These are phyloP conservation scores for Cyprinella venusta DNA, from an alignment of 2,797 vertebrate genomes.

Conservation along the genomic window DNA sequence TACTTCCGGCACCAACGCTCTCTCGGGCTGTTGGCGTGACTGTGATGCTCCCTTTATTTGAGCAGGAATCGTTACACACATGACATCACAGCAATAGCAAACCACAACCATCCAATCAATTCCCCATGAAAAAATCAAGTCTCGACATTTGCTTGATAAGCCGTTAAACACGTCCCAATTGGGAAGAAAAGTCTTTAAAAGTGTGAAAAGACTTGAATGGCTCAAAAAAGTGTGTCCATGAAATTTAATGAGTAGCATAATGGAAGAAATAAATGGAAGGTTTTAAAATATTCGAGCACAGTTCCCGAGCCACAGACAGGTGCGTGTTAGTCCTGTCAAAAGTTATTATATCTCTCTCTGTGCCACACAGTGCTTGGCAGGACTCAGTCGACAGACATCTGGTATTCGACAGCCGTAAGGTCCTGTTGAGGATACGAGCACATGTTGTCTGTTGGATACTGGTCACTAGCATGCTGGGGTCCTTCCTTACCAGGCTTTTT, in stretches of 20 bases:
- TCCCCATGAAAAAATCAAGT: too few relatives aligned
- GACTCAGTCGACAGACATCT: background rate
- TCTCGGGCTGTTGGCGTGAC: too few relatives aligned
- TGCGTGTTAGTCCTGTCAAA: background rate
- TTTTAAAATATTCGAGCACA: background rate
- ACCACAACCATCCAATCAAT: too few relatives aligned
- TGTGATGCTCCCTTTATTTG: too few relatives aligned
- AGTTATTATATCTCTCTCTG: background rate
- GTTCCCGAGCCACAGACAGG: background rate
- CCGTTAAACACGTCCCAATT: too few relatives aligned
- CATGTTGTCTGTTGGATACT: background rate
- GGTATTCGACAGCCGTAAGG: background rate
- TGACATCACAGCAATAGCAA: too few relatives aligned
- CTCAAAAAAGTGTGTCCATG: background rate
- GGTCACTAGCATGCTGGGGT: background rate
- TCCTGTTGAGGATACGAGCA: background rate
- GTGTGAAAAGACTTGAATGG: background rate
- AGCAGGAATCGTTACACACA: too few relatives aligned
- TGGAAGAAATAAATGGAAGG: background rate
- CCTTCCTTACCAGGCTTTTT: background rate
- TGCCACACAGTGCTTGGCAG: slow-evolving; percentile 3
- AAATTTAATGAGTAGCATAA: background rate
- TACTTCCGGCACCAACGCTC: too few relatives aligned
- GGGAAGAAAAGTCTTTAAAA: background rate
- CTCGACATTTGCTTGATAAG: too few relatives aligned